Evolutionary conservation across 1,140 invertebrate genomes (phyloP).

Genomic region (Drosophila saltans): DNA sequence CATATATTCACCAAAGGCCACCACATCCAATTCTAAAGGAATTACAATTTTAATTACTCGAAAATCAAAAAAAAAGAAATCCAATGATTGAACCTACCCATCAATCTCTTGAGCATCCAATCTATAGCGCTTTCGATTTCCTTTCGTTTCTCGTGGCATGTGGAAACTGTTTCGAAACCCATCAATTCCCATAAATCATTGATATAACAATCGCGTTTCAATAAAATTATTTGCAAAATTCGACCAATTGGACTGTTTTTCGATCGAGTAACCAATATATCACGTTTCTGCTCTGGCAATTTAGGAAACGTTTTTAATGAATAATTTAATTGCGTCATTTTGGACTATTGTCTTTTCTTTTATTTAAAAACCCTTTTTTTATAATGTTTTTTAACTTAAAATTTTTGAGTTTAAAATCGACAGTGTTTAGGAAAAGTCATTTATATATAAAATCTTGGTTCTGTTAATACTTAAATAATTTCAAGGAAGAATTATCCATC

Average conservation of each 20-base stretch:
- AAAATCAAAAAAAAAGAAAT: neutral
- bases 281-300: neutral
- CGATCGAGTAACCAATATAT: neutral
- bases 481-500: too few species aligned
- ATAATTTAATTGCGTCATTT: neutral
- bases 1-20: conserved; percentile 41
- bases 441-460: too few species aligned
- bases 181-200: conserved; percentile 46
- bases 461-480: too few species aligned
- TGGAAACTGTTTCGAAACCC: conserved; percentile 31
- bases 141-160: conserved; percentile 5
- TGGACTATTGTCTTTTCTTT: too few species aligned
- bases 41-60: neutral
- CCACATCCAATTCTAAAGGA: conserved; percentile 21
- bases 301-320: neutral
- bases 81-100: neutral
- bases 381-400: too few species aligned
- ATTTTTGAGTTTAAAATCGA: too few species aligned
- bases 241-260: conserved; percentile 12
- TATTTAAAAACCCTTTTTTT: too few species aligned
- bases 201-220: conserved; percentile 40
- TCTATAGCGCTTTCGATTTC: conserved; percentile 21
- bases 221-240: conserved; percentile 27
- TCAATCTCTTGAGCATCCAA: conserved; percentile 39
- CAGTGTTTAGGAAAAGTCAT: too few species aligned